Evolutionary conservation across 1,140 invertebrate species (phyloP), one percentile per base, ranked within the genome.

Genomic region (Lepidurus apus): DNA sequence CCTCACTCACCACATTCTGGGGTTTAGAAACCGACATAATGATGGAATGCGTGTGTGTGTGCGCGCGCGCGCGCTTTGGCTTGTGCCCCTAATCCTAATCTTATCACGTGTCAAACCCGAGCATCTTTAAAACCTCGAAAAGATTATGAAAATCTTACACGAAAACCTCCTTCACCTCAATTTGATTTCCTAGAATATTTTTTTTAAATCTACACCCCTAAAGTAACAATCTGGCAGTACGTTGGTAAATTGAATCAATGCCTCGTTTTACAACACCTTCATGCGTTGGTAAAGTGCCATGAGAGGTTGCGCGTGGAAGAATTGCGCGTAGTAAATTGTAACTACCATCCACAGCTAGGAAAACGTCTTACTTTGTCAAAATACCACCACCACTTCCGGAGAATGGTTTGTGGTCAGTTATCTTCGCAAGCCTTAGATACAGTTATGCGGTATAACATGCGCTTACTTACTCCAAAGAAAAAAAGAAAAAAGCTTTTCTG

Each of bases 331-430:
- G 17, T 21, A 65, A 65, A 8, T 7, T 65, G 0, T 7, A n/a
- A 65, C 21, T n/a, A 13, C 53, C 17, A 17, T 1, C 17, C 21
- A 7, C 53, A 65, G 21, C 13, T 34, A 34, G 34, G 53, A 21
- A 3, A 65, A 65, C 17, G 53, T 65, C 6, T n/a, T 2, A 65
- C 53, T 21, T 21, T 7, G 13, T 21, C 53, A 65, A 65, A 21
- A n/a, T 65, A 65, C 53, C 53, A 21, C 53, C 21, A 65, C 53
- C 53, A 65, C 53, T 65, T 65, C 53, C 53, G n/a, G 53, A 13
- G 53, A 9, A n/a, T 65, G 53, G 17, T 21, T 65, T 1, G 53
- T 65, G 53, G 53, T 65, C 21, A 7, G 53, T 65, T 65, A 65
- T 21, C 17, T 65, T 65, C 21, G 6, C 53, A 21, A 65, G 21